Conservation (phyloP, 2,888 invertebrate genomes). For the Chesias legatella region DNA sequence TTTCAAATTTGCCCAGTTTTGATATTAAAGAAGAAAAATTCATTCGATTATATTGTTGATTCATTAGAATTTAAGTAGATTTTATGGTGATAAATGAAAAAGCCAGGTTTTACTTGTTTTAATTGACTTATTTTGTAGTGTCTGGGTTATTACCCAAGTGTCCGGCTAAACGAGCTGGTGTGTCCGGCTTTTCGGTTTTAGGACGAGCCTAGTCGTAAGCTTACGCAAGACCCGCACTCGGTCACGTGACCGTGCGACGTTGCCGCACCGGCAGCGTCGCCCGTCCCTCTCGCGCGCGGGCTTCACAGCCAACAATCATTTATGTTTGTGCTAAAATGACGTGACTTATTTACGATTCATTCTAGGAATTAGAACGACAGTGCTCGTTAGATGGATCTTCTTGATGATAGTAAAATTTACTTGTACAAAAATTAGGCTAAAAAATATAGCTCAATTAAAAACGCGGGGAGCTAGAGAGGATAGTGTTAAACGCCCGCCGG, state of each 20-base stretch:
- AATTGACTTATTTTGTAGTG: too few species aligned
- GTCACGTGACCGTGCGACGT: constrained; percentile 74
- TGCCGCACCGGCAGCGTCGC: constrained; percentile 57
- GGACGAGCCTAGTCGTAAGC: too few species aligned
- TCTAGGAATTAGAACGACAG: constrained; percentile 64
- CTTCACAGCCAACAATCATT: constrained; percentile 64
- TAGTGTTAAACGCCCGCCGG: not conserved
- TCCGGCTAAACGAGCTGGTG: too few species aligned
- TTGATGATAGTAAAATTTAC: constrained; percentile 4
- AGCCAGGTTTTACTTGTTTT: too few species aligned
- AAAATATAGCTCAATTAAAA: constrained; percentile 8
- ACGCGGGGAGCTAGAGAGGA: constrained; percentile 3
- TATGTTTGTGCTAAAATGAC: constrained; percentile 74
- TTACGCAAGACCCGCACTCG: constrained; percentile 75
- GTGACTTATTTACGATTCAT: constrained; percentile 66
- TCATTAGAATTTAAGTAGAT: too few species aligned
- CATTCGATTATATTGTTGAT: too few species aligned
- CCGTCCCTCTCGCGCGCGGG: constrained; percentile 60
- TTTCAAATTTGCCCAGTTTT: too few species aligned
- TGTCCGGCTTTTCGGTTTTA: too few species aligned
- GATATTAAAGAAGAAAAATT: too few species aligned
- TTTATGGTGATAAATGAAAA: too few species aligned
- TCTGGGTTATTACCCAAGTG: too few species aligned
- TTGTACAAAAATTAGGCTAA: constrained; percentile 10
- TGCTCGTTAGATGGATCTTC: constrained; percentile 42